Base-by-base conservation (phyloP, 2,888 invertebrate genomes). In the Phorcus lineatus region DNA sequence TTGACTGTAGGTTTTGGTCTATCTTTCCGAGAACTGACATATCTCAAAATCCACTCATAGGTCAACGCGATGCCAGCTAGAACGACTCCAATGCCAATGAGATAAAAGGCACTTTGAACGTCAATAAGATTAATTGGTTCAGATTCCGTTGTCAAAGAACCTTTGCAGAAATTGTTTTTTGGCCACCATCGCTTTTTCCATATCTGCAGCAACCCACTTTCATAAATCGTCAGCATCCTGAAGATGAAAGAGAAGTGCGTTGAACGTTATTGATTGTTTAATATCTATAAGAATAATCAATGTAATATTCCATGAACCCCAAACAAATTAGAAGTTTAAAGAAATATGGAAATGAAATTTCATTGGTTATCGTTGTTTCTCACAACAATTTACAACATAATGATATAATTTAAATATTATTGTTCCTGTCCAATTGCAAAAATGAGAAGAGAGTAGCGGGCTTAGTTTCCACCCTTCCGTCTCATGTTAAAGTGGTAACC, bases 171-270 rank as follows among this genome's bases (percentile, higher is more conserved):
- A 28, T 80, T 85, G 2, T 83, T 75, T 40, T 86, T 85, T 0
- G 88, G 87, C 89, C 89, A 89, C 86, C 87, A 87, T 53, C 82
- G 78, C 55, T 85, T 80, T 77, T 88, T 85, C 87, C 88, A 89
- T 4, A 88, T 86, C 36, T 88, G 88, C 2, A 88, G 74, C 19
- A 89, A 70, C 0, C 89, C 89, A 28, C 88, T 88, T 78, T 89
- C 89, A 55, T 87, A 86, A 31, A 89, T 86, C 9, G 83, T 78
- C 62, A 88, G 62, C 80, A 89, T 88, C 80, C 89, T 89, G 79
- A 53, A 83, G 77, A 19, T n/a, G 67, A 78, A 67, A 52, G 62
- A 52, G 36, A 4, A 36, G 47, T 47, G 36, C 36, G 2, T 36
- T 36, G 7, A 4, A 36, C 36, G 2, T 36, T 7, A 36, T 4